These are phyloP conservation scores for Raja brachyura DNA, from an alignment of 2,113 vertebrate species.

Conservation along the genomic window DNA sequence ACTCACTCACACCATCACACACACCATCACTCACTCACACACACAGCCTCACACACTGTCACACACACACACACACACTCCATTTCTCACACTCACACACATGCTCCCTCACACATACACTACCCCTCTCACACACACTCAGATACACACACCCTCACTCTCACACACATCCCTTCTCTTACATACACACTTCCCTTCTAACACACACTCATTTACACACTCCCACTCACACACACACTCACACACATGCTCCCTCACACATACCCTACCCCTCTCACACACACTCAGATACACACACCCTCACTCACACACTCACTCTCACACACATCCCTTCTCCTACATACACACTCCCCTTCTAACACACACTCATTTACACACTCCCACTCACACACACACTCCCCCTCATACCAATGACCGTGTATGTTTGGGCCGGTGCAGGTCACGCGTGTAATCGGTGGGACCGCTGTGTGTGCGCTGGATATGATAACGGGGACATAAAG, in stretches of 20 bases:
- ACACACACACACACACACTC: background rate
- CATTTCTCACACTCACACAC: no score
- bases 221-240: background rate
- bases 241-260: background rate
- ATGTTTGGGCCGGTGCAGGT: background rate
- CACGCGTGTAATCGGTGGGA: background rate
- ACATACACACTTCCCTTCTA: no score
- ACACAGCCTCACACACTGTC: background rate
- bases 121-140: background rate
- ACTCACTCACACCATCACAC: background rate
- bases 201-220: no score
- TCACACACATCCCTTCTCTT: no score
- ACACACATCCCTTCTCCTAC: background rate
- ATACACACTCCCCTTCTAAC: no score
- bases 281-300: no score
- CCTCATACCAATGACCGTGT: no score
- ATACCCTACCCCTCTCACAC: no score
- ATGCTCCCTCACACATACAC: background rate
- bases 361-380: background rate
- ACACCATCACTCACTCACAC: background rate
- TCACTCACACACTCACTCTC: background rate
- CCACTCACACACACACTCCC: background rate
- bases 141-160: background rate
- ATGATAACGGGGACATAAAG: constrained; percentile 30
- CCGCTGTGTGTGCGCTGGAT: background rate